Base-by-base conservation (phyloP, 2,113 vertebrate genomes). In the Notothenia rossii region DNA sequence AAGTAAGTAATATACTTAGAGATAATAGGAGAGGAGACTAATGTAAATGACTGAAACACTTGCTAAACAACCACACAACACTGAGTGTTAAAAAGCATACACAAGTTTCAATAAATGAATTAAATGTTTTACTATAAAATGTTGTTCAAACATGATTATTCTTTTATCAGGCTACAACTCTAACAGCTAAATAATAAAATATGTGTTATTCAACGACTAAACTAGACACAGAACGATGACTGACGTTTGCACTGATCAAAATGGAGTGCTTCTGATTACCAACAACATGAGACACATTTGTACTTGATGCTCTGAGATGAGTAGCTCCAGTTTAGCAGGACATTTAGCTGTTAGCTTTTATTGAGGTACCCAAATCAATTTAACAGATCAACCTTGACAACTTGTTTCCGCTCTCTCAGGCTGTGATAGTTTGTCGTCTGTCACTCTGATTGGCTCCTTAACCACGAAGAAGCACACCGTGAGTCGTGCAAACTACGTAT, bases 211-310 rank as follows among this genome's bases (percentile, higher is more conserved):
- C n/a, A 73, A 77, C 45, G 49, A 18, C 76, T 78, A 48, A 73
- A 67, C 59, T 33, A 74, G 77, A 81, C 75, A 49, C 46, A 77
- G 64, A 20, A 2, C 4, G 25, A 55, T 80, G 79, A 82, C 61
- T 69, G 80, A 74, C 72, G 5, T 46, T 40, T 60, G 22, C 36
- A 20, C 65, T 87, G 80, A 87, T 90, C 78, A 83, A 82, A 79
- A 62, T 12, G 14, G 68, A 85, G 51, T 46, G 49, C 54, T 29
- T 67, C 63, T 81, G 72, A 81, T 86, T 77, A 80, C 77, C 72
- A 48, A 75, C 53, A 75, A 71, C 77, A 79, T 79, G 51, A 45
- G 13, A 17, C 64, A 40, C 36, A 40, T 40, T 40, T 40, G 1
- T n/a, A 6, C 36, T 71, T 11, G 48, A 20, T 45, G 50, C 50